phyloP scores from a whole-genome alignment of 2,888 invertebrate genomes.

The Tanytarsus gracilentus region DNA sequence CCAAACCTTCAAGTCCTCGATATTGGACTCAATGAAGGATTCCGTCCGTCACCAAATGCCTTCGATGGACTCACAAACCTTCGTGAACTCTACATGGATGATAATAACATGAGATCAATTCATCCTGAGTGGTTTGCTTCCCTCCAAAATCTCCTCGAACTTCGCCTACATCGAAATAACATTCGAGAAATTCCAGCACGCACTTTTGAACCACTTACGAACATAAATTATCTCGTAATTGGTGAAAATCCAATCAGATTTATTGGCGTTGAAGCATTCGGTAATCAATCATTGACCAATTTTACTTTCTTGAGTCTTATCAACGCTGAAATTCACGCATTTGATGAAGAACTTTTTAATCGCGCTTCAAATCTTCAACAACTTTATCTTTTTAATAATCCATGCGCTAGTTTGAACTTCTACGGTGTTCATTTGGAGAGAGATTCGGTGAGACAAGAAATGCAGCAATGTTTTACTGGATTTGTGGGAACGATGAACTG shows the following conservation, averaged over 20 bases:
- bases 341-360: background rate
- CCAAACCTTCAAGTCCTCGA: background rate
- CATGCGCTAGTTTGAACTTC: background rate
- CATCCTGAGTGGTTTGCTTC: background rate
- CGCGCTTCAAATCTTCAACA: background rate
- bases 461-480: background rate
- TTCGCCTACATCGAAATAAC: background rate
- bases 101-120: background rate
- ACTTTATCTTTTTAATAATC: background rate
- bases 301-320: background rate
- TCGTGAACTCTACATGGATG: background rate
- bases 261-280: background rate
- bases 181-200: background rate
- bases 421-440: background rate
- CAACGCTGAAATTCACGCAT: background rate
- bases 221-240: background rate
- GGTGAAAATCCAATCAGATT: background rate
- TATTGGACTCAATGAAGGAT: background rate
- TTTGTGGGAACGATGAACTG: no score
- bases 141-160: background rate
- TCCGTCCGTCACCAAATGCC: background rate
- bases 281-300: background rate
- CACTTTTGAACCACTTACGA: background rate
- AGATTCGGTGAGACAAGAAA: background rate
- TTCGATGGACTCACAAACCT: background rate